These are phyloP conservation scores for Xenopus laevis DNA, from an alignment of 2,113 vertebrate genomes.

Conservation along the genomic window DNA sequence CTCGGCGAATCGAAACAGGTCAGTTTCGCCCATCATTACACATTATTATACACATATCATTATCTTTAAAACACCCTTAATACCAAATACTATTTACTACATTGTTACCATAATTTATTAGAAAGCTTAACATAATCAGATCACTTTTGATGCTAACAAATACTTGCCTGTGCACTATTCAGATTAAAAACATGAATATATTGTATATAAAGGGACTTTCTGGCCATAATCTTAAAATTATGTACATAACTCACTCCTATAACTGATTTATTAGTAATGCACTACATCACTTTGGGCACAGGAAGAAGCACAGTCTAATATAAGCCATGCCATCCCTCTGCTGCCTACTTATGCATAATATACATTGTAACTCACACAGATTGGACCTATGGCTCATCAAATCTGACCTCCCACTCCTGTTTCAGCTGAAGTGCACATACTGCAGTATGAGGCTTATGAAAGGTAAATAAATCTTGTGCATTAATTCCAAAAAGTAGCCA, in stretches of 20 bases:
- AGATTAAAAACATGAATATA: background rate
- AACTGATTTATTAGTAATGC: constrained; percentile 25
- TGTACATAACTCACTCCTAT: constrained; percentile 26
- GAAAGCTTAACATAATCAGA: no score
- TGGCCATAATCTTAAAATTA: constrained; percentile 20
- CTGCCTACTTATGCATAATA: constrained; percentile 35
- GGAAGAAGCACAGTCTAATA: constrained; percentile 21
- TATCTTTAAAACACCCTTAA: no score
- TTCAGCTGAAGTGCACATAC: constrained; percentile 27
- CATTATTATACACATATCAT: no score
- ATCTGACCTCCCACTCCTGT: constrained; percentile 31
- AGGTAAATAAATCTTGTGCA: constrained; percentile 45
- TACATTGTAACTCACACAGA: constrained; percentile 29
- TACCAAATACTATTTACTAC: no score
- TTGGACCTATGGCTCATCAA: constrained; percentile 34
- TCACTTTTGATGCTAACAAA: no score
- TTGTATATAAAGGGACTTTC: background rate
- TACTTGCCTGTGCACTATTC: constrained; percentile 7
- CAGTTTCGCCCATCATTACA: no score
- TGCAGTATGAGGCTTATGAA: constrained; percentile 26
- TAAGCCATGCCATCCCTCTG: constrained; percentile 12
- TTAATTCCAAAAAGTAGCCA: constrained; percentile 44
- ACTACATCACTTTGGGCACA: constrained; percentile 13
- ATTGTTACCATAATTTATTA: no score
- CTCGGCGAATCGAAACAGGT: no score